A percentile compares a stretch with the other conserved stretches of the same genome.
phyloP scores from a whole-genome alignment of 2,888 invertebrate species.

The Acronicta psi region DNA sequence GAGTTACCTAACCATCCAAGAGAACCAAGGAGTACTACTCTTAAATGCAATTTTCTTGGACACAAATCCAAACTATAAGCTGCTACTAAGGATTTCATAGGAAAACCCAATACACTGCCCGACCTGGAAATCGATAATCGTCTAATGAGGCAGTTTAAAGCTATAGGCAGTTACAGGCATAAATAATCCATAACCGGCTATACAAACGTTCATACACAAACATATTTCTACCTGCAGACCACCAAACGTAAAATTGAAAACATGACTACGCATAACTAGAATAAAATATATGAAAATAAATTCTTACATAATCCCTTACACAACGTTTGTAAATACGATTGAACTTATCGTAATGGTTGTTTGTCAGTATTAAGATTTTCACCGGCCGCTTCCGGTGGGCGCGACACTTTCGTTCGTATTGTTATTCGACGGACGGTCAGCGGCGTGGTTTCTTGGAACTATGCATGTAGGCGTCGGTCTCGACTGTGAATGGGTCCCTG shows the following conservation, averaged over 20 bases:
- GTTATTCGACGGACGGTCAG: slow-evolving; percentile 65
- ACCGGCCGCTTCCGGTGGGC: slow-evolving; percentile 66
- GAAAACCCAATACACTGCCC: too few relatives aligned
- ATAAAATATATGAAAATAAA: slow-evolving; percentile 31
- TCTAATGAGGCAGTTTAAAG: too few relatives aligned
- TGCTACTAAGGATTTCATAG: too few relatives aligned
- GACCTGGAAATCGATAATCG: too few relatives aligned
- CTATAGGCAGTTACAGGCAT: too few relatives aligned
- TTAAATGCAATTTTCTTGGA: too few relatives aligned
- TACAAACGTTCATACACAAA: too few relatives aligned
- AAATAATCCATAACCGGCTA: too few relatives aligned
- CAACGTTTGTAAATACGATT: slow-evolving; percentile 40
- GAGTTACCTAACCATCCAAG: slow-evolving; percentile 1
- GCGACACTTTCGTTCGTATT: slow-evolving; percentile 75
- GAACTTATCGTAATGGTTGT: slow-evolving; percentile 49
- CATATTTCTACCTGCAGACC: neutral
- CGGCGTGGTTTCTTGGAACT: slow-evolving; percentile 59
- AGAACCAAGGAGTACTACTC: too few relatives aligned
- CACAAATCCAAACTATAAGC: too few relatives aligned
- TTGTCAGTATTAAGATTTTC: slow-evolving; percentile 45
- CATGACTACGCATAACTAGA: slow-evolving; percentile 36
- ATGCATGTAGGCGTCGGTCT: slow-evolving; percentile 26
- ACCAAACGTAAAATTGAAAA: slow-evolving; percentile 7
- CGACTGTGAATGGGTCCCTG: slow-evolving; percentile 33
- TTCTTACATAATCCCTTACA: slow-evolving; percentile 38